Evolutionary conservation across 1,140 invertebrate species (phyloP), one percentile per base, ranked within the genome.

Genomic region (Panulirus ornatus): DNA sequence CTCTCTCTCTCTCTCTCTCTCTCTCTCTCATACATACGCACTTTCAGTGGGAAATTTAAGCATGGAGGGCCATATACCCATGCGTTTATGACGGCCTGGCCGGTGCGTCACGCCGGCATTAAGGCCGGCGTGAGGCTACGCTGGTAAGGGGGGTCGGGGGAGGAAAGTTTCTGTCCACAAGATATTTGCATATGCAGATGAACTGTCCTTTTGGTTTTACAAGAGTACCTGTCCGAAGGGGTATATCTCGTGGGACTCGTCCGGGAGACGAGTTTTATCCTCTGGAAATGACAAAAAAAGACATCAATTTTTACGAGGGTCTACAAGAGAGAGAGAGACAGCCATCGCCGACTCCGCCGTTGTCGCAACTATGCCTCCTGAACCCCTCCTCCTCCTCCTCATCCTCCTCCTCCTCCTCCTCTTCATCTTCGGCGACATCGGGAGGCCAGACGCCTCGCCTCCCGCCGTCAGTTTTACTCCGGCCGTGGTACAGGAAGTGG

Each of bases 231-330:
- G 78, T 58, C 47, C 47, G 78, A 58, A 81, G 58, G 78, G 47
- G 44, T 58, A 47, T 54, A 81, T 81, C 78, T 81, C 78, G 30
- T 66, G 78, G 58, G 78, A 81, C 78, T n/a, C 16, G 44, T 22
- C 47, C n/a, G 1, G 36, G 8, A 44, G 47, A 30, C 78, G 38
- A 81, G 78, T 38, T 54, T 81, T 81, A 81, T 54, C 78, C 78
- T 16, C 9, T 16, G 47, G 78, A 54, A 81, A 81, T 81, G 78
- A 81, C 78, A 54, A 81, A 81, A 81, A 81, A 44, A 47, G 58
- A 81, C 78, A 81, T 81, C 78, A 81, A 81, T 81, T 81, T 81
- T 81, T 81, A 81, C 78, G 78, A 81, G 78, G 58, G n/a, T n/a
- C n/a, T n/a, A n/a, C n/a, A n/a, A n/a, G n/a, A n/a, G n/a, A n/a